Conservation (phyloP, 2,113 vertebrate species). For the Odontesthes bonariensis region DNA sequence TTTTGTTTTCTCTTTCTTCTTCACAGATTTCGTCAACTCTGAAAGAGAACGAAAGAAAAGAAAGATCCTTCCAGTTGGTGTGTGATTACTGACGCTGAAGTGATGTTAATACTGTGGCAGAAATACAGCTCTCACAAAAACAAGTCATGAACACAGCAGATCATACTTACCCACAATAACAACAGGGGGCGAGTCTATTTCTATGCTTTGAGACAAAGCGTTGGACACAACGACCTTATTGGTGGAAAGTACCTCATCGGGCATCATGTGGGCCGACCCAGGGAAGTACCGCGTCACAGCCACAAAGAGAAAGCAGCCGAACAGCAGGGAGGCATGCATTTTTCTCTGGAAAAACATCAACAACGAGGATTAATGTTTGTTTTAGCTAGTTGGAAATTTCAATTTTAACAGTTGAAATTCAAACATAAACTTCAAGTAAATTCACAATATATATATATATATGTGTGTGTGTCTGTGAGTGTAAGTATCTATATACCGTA, state of each 20-base stretch:
- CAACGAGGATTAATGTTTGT: neutral
- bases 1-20: slow-evolving; percentile 70
- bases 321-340: slow-evolving; percentile 71
- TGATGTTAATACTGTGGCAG: neutral
- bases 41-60: slow-evolving; percentile 29
- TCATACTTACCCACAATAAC: slow-evolving; percentile 76
- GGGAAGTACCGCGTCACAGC: slow-evolving; percentile 50
- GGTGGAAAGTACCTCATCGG: slow-evolving; percentile 62
- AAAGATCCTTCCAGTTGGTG: neutral
- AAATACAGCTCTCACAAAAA: neutral
- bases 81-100: neutral
- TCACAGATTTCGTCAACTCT: slow-evolving; percentile 76
- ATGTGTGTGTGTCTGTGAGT: too few relatives aligned
- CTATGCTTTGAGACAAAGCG: slow-evolving; percentile 30
- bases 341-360: slow-evolving; percentile 36
- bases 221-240: slow-evolving; percentile 42
- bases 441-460: too few relatives aligned
- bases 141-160: neutral
- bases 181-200: slow-evolving; percentile 54
- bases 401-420: too few relatives aligned
- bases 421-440: too few relatives aligned
- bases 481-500: too few relatives aligned
- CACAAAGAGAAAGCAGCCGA: slow-evolving; percentile 67
- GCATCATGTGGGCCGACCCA: slow-evolving; percentile 73
- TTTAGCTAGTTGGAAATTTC: too few relatives aligned